Conservation (phyloP, 2,113 vertebrate genomes). For the Hymenochirus boettgeri region DNA sequence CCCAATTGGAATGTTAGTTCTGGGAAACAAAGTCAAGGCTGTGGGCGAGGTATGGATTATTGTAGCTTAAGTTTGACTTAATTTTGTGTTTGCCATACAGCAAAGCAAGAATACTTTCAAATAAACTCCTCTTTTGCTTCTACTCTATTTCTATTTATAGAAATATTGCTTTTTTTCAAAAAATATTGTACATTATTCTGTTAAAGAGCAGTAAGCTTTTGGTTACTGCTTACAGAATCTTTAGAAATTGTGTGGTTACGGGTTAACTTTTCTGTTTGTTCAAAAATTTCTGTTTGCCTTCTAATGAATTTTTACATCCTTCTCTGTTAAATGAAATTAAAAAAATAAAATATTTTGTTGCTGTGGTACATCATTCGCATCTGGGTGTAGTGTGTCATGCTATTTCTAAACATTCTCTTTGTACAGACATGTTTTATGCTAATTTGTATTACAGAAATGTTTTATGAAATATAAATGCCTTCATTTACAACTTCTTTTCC, state of each 20-base stretch:
- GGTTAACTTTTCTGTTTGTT: background rate
- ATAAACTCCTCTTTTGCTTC: conserved; percentile 51
- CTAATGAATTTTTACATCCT: background rate
- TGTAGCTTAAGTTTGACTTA: conserved; percentile 84
- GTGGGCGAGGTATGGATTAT: conserved; percentile 99
- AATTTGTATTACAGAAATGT: background rate
- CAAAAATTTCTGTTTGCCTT: background rate
- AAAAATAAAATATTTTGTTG: conserved; percentile 28
- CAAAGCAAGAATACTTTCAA: conserved; percentile 54
- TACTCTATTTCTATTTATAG: too few species aligned
- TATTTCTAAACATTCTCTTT: conserved; percentile 66
- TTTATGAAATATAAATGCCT: background rate
- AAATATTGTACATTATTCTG: too few species aligned
- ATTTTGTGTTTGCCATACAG: conserved; percentile 62
- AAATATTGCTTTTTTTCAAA: too few species aligned
- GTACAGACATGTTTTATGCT: conserved; percentile 1
- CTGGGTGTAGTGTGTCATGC: conserved; percentile 97
- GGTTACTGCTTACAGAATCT: background rate
- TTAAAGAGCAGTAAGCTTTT: background rate
- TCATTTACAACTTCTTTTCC: background rate
- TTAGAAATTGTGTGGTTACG: too few species aligned
- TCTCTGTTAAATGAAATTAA: background rate
- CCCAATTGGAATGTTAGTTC: conserved; percentile 99
- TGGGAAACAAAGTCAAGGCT: conserved; percentile 99
- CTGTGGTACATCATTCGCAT: conserved; percentile 56